Base-by-base conservation (phyloP, 1,140 invertebrate species). In the Neodiprion pinetum region DNA sequence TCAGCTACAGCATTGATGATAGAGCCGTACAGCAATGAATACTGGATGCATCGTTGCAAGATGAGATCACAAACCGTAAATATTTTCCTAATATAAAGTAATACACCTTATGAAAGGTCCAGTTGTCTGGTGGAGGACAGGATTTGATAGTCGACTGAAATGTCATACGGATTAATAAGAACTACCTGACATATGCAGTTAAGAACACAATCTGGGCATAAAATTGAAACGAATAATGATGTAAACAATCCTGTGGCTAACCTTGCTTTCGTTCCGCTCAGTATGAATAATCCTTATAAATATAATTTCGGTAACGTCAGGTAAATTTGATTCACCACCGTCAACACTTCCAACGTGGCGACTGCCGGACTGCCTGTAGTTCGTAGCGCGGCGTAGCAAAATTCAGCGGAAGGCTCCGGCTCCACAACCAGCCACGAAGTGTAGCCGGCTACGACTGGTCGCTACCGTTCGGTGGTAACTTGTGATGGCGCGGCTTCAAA, bases 291-390 rank as follows among this genome's bases (percentile, higher is more conserved):
- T 73, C 75, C 75, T 77, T 71, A 50, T 71, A 71, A 75, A 74
- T 79, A 79, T 48, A 73, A 73, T 76, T 75, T 71, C 66, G 28
- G 73, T 79, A 77, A 80, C 70, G 75, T 85, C 79, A 83, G 79
- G 83, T 67, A 81, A 75, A 79, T 74, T 79, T 77, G 79, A 81
- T 81, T 79, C 77, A 84, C 53, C 53, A 77, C 82, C 81, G 84
- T 86, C 86, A 86, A 78, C 75, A 81, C 85, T 86, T 88, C 86
- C 87, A 88, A 88, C 87, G 87, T 88, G 87, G 87, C 87, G 86
- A 86, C 53, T 61, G 11, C 11, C 53, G 53, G n/a, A 17, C 8
- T 61, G 53, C n/a, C 53, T 61, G 53, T 12, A 12, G 11, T 61
- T 14, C n/a, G 53, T 61, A 61, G 53, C 53, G 53, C 53, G 28